A percentile compares a stretch with the other conserved stretches of the same genome.
phyloP scores from a whole-genome alignment of 2,888 invertebrate species.

The Apodemia hepburni region DNA sequence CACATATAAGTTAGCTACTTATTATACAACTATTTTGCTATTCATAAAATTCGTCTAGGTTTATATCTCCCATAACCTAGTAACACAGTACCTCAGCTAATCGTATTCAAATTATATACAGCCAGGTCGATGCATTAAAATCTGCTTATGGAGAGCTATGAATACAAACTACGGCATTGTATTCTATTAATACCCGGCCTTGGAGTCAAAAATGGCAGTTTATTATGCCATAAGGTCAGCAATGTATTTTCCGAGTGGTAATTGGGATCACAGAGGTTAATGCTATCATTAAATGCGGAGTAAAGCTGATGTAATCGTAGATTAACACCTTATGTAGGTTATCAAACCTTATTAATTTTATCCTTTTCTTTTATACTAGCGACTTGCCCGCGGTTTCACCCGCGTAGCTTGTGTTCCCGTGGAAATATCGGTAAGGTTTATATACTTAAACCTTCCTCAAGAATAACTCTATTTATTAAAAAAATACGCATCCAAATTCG shows the following conservation, averaged over 20 bases:
- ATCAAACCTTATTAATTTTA: no score
- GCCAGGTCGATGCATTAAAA: background rate
- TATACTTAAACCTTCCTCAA: no score
- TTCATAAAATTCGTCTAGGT: background rate
- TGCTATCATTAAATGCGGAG: conserved; percentile 41
- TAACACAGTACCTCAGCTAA: background rate
- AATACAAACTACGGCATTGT: conserved; percentile 1
- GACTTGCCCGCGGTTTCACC: no score
- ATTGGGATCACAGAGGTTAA: conserved; percentile 42
- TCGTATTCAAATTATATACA: conserved; percentile 4
- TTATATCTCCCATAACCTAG: background rate
- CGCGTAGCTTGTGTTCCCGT: no score
- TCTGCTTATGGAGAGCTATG: conserved; percentile 1
- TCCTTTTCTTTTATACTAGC: no score
- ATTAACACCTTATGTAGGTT: conserved; percentile 20
- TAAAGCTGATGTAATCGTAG: conserved; percentile 49
- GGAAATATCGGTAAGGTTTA: no score
- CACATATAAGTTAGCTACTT: no score
- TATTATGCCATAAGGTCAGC: conserved; percentile 15
- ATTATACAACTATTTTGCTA: background rate
- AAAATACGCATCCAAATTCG: no score
- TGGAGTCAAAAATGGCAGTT: conserved; percentile 2
- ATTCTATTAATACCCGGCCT: conserved; percentile 6
- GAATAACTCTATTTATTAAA: no score
- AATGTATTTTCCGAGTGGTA: conserved; percentile 16